phyloP scores from a whole-genome alignment of 1,140 invertebrate genomes.

The Cepaea nemoralis region DNA sequence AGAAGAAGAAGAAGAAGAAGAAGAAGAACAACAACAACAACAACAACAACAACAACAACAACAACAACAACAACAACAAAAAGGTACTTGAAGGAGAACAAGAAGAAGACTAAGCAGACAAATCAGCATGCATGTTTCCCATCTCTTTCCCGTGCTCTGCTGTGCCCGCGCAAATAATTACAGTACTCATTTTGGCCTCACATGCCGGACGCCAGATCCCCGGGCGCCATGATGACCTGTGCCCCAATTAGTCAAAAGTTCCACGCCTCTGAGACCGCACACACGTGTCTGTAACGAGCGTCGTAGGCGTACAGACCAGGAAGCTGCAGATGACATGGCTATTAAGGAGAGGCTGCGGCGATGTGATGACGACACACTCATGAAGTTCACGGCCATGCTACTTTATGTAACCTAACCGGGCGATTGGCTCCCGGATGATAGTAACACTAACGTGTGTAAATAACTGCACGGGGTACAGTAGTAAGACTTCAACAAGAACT shows the following conservation, averaged over 20 bases:
- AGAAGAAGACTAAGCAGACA: no score
- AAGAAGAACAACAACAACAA: no score
- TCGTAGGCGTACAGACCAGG: not conserved
- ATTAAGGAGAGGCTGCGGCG: not conserved
- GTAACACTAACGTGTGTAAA: no score
- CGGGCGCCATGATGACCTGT: not conserved
- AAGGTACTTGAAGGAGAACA: no score
- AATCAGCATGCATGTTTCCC: no score
- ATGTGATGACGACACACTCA: not conserved
- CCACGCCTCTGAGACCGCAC: not conserved
- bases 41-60: no score
- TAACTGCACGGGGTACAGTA: no score
- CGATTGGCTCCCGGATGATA: no score
- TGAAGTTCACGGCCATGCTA: not conserved
- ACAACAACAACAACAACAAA: no score
- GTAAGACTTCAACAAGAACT: no score
- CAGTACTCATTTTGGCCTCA: not conserved
- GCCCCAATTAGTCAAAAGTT: not conserved
- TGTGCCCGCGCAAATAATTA: not conserved
- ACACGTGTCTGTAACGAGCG: not conserved
- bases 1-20: no score
- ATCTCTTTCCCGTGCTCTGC: not conserved
- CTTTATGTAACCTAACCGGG: no score
- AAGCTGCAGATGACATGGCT: slow-evolving; percentile 9
- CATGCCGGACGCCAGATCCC: not conserved